Evolutionary conservation across 2,113 vertebrate species (phyloP).

Genomic region (Arenaria interpres): DNA sequence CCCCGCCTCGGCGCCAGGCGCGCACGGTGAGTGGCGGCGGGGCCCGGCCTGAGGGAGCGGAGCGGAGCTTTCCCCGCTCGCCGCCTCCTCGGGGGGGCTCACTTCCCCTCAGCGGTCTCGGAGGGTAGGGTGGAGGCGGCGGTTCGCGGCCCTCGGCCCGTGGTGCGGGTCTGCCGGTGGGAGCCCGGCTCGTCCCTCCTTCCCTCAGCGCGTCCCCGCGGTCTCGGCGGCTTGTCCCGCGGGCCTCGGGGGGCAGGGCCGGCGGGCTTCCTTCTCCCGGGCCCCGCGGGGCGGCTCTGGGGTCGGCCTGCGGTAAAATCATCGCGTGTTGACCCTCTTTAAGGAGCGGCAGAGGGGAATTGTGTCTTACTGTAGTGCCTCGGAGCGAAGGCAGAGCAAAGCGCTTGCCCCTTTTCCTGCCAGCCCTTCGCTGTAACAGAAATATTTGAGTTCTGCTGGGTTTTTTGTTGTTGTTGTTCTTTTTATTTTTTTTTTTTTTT

Average conservation of each 20-base stretch:
- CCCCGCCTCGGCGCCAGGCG: background rate
- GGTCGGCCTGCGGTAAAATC: background rate
- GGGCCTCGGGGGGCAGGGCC: background rate
- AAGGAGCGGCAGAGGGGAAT: background rate
- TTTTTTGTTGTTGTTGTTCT: background rate
- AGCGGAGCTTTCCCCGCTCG: too few relatives aligned
- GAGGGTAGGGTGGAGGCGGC: background rate
- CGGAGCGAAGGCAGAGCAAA: background rate
- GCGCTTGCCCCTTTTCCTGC: background rate
- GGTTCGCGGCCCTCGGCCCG: background rate
- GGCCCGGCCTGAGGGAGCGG: background rate
- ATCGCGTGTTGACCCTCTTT: background rate
- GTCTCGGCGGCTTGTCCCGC: background rate
- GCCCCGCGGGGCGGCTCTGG: too few relatives aligned
- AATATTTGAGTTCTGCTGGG: background rate
- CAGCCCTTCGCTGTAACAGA: background rate
- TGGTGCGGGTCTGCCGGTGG: background rate
- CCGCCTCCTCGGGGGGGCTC: fast-evolving
- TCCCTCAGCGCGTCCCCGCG: background rate
- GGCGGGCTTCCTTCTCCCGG: background rate
- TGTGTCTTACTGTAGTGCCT: background rate
- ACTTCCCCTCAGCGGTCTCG: background rate
- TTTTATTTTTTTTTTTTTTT: too few relatives aligned
- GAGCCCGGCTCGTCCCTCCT: too few relatives aligned
- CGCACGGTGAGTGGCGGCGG: background rate